Evolutionary conservation across 2,113 vertebrate genomes (phyloP), one percentile per base, ranked within the genome.

Genomic region (Aspiorhynchus laticeps): DNA sequence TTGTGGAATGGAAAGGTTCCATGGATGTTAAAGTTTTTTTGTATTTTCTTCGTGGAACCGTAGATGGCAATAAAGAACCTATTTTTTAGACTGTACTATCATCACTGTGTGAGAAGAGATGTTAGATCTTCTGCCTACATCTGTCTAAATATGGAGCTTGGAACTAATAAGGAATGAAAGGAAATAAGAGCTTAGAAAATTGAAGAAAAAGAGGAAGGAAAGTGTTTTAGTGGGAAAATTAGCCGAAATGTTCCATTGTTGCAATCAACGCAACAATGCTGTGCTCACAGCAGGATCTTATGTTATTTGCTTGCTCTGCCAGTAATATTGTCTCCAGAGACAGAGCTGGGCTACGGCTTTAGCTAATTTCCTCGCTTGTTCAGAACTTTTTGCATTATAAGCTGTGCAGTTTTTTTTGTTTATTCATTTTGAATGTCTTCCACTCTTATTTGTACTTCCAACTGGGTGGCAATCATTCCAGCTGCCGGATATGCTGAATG

Each of bases 381-480:
- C 77, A 12, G 8, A 51, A 85, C 69, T 83, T 76, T 86, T 81
- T 88, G 24, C 56, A 76, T 59, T 78, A n/a, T 87, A 84, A 89
- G 76, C 79, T 48, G 51, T 59, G 69, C 41, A 43, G 11, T 83
- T 88, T 87, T 86, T 78, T 73, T 67, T 59, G 12, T 75, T 38
- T 41, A 24, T 24, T 75, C 41, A 82, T 79, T 89, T 81, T 78
- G 36, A 31, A 51, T 80, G 71, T 87, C 88, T 85, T 43, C 69
- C 46, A 41, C 36, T 53, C 38, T 85, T 90, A 87, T 91, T 89
- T 71, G 87, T 84, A 85, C 81, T 78, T 87, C 89, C 56, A 41
- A 69, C 84, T 83, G 59, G 76, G 74, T 80, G 73, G 77, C 83
- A 80, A 74, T 84, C 76, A 61, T 77, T 83, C 59, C 85, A 48